Base-by-base conservation (phyloP, 2,888 invertebrate species). In the Pocota personata region DNA sequence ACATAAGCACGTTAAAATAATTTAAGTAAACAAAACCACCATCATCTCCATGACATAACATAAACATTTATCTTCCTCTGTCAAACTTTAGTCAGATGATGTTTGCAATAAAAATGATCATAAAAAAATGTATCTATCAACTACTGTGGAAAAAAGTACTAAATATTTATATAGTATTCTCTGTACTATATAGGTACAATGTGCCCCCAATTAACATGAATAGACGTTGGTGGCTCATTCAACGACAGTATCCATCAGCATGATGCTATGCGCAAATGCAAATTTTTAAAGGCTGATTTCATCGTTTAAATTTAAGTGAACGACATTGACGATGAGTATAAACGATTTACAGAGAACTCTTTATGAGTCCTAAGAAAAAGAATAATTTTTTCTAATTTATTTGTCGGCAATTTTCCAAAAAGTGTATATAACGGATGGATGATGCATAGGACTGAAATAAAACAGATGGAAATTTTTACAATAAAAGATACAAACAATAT, bases 241-340 rank as follows among this genome's bases (percentile, higher is more conserved):
- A 52, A 10, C 24, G 16, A 52, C 19, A 60, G 40, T 43, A 50
- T 12, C 10, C 43, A 72, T 57, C 16, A 37, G 58, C n/a, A 12
- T 30, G 30, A 60, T 71, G n/a, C n/a, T n/a, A n/a, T n/a, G n/a
- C n/a, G 32, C 14, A n/a, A 7, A 21, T 30, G 62, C 32, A 19
- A 62, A 52, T 62, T 32, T 16, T 75, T 57, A 5, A 14, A 3
- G 12, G 46, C 67, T 82, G 75, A 82, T 69, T 75, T 82, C 82
- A 82, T 82, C 69, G 69, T 57, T 76, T 55, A 82, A 82, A 64
- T 76, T 69, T 75, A 67, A 43, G 43, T 6, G 50, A 58, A 50
- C 46, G 72, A 37, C 62, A 66, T 57, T 72, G 37, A 48, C 16
- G 46, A 80, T 75, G 62, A 82, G 37, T 76, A 62, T 50, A 7